Base-by-base conservation (phyloP, 92 coral and sea anemone species). In the Parazoanthus atlanticus region DNA sequence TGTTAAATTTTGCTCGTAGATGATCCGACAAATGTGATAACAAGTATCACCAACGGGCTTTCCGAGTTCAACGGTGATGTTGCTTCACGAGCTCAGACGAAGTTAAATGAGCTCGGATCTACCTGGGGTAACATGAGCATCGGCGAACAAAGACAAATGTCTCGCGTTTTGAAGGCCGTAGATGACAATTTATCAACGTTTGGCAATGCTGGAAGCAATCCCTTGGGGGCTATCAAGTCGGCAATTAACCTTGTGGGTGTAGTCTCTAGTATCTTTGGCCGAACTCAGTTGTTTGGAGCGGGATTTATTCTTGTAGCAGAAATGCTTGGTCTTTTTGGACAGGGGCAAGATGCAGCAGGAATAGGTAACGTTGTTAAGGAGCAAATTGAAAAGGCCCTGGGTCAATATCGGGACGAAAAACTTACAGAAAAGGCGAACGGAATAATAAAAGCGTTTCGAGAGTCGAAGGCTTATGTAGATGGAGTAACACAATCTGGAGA, bases 121-220 rank as follows among this genome's bases (percentile, higher is more conserved):
- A 56, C 19, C 11, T 56, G 65, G 65, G 65, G 1, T 56, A 19
- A 12, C 10, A 56, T 7, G 65, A 56, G 21, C 65, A 56, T 1
- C 65, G 11, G 65, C 65, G 65, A 56, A 56, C 25, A 56, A 56
- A 56, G 65, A 15, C 19, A 56, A 15, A 2, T 13, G 10, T 3
- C 23, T 12, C 65, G 65, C 65, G 65, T 56, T 56, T 56, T 56
- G 21, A 56, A 56, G 65, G 2, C 2, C 25, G 5, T 56, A 13
- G 11, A 56, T 13, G 23, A 65, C 12, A 76, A 86, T 15, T 5
- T 86, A 30, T 86, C 32, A 46, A 52, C 3, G 33, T n/a, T 86
- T 41, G 89, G 72, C 70, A 86, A 86, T 86, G 89, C 89, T 32
- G 89, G 89, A 75, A 61, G 21, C 5, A 43, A 77, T 52, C 89